A percentile compares a stretch with the other conserved stretches of the same genome.
These are phyloP conservation scores for Galemys pyrenaicus DNA, from an alignment of 2,113 vertebrate genomes.

Conservation along the genomic window DNA sequence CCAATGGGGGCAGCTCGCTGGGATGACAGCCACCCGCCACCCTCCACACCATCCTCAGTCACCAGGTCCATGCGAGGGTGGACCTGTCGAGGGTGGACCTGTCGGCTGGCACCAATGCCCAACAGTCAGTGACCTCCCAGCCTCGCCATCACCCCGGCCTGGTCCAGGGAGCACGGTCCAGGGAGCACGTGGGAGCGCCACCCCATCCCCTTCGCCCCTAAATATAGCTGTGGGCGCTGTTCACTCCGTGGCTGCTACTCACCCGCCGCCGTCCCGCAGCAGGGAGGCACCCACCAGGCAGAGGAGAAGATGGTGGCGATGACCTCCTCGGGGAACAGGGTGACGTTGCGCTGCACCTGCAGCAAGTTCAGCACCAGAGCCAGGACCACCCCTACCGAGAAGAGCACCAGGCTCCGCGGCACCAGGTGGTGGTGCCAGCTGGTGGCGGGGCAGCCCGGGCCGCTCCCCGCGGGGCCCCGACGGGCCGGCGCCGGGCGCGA, in stretches of 20 bases:
- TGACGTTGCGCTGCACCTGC: conserved; percentile 95
- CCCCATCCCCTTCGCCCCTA: background rate
- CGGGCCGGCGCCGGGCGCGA: background rate
- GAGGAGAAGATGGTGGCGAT: conserved; percentile 95
- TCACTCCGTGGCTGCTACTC: conserved; percentile 73
- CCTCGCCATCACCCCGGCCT: background rate
- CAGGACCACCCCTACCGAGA: conserved; percentile 93
- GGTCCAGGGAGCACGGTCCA: too few relatives aligned
- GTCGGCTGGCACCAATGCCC: background rate
- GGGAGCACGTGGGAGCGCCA: too few relatives aligned
- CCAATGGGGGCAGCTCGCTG: conserved; percentile 85
- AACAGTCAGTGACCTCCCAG: background rate
- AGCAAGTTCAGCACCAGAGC: conserved; percentile 97
- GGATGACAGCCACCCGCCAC: conserved; percentile 44
- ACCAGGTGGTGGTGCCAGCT: conserved; percentile 90
- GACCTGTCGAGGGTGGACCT: background rate
- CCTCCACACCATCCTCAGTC: background rate
- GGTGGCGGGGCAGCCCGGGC: conserved; percentile 53
- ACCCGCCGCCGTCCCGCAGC: conserved; percentile 97
- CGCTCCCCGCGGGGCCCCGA: too few relatives aligned
- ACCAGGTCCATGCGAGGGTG: background rate
- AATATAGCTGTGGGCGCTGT: too few relatives aligned
- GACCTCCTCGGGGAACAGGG: conserved; percentile 95
- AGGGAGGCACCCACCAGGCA: conserved; percentile 98
- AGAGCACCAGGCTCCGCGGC: conserved; percentile 94